These are phyloP conservation scores for Abrostola tripartita DNA, from an alignment of 2,888 invertebrate genomes.

Conservation along the genomic window DNA sequence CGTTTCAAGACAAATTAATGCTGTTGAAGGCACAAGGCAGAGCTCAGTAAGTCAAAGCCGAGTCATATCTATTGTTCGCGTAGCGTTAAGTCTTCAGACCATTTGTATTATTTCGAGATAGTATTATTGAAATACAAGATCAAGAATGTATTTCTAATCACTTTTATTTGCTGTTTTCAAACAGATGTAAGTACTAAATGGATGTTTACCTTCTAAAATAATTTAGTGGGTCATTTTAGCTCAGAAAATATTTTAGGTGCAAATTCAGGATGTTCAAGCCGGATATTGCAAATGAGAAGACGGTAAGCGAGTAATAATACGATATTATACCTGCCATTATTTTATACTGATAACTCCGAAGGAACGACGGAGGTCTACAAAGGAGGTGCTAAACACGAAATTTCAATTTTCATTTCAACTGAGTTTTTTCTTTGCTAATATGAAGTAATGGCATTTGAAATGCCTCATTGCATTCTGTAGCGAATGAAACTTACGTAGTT, in stretches of 20 bases:
- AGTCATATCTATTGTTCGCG: slow-evolving; percentile 17
- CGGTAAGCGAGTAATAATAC: slow-evolving; percentile 42
- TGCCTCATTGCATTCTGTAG: slow-evolving; percentile 19
- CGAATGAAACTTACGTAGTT: slow-evolving; percentile 17
- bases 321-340: slow-evolving; percentile 43
- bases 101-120: slow-evolving; percentile 2
- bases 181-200: too few species aligned
- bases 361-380: slow-evolving; percentile 23
- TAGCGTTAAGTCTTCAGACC: slow-evolving; percentile 5
- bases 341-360: slow-evolving; percentile 39
- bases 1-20: slow-evolving; percentile 17
- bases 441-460: slow-evolving; percentile 15
- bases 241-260: slow-evolving; percentile 30
- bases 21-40: slow-evolving; percentile 21
- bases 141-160: neutral
- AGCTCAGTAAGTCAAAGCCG: slow-evolving; percentile 6
- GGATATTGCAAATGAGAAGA: slow-evolving; percentile 48
- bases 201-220: slow-evolving; percentile 5
- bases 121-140: neutral
- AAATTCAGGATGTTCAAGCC: slow-evolving; percentile 27
- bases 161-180: neutral
- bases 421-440: slow-evolving; percentile 15
- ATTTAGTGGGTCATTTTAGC: slow-evolving; percentile 19
- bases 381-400: slow-evolving; percentile 23
- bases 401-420: slow-evolving; percentile 39